phyloP scores from a whole-genome alignment of 1,140 invertebrate species.

The Lasaia peninsularis region DNA sequence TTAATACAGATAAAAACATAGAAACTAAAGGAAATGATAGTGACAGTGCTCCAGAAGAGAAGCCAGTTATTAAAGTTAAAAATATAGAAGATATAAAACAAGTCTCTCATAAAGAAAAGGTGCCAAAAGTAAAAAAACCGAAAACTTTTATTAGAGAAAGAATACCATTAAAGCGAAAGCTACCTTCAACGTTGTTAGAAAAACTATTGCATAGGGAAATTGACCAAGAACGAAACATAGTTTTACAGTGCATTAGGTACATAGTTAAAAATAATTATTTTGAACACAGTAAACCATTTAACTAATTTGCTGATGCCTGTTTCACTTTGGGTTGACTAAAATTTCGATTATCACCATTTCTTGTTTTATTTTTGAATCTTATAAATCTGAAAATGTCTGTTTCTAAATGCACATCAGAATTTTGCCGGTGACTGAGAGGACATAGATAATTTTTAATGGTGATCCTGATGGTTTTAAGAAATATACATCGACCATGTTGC shows the following conservation, averaged over 20 bases:
- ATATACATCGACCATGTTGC: no score
- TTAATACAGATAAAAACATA: conserved; percentile 16
- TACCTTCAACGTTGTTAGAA: conserved; percentile 74
- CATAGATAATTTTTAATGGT: no score
- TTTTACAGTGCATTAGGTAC: conserved; percentile 86
- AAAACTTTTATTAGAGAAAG: conserved; percentile 1
- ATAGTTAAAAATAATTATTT: conserved; percentile 86
- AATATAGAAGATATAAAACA: conserved; percentile 15
- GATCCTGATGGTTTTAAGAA: no score
- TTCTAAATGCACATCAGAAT: no score
- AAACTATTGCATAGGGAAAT: conserved; percentile 81
- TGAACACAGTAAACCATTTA: conserved; percentile 23
- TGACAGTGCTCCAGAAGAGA: conserved; percentile 72
- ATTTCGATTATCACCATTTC: no score
- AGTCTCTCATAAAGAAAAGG: conserved; percentile 4
- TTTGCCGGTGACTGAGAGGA: no score
- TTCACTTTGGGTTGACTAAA: no score
- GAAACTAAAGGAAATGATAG: conserved; percentile 42
- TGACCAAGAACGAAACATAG: conserved; percentile 84
- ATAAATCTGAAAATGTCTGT: no score
- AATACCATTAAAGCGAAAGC: conserved; percentile 38
- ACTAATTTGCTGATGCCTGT: no score
- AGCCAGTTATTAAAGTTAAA: conserved; percentile 43
- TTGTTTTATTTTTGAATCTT: no score
- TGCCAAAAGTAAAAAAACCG: neutral